Evolutionary conservation across 1,140 invertebrate genomes (phyloP), one percentile per base, ranked within the genome.

Genomic region (Drepana arcuata): DNA sequence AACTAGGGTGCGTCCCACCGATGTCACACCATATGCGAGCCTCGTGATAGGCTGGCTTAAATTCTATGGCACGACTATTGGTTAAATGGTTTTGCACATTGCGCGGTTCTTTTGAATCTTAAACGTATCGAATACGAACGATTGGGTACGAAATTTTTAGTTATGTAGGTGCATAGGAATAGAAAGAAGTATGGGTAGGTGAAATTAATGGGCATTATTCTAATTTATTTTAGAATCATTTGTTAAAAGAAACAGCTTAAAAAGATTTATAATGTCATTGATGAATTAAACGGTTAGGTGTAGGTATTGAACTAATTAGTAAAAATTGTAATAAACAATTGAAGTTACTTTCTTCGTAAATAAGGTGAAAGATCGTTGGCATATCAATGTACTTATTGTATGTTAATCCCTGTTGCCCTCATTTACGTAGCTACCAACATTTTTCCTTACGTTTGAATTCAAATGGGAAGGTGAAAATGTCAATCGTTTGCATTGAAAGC

Each of bases 11-110:
- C 74, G 64, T 65, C 68, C 70, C 58, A 63, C 52, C 39, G 42
- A 53, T 70, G 66, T 81, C 77, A 81, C 72, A 79, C 77, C 77
- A 81, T 63, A 74, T 68, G 41, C 51, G 27, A 46, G 34, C 41
- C 14, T 38, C 34, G 10, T 39, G 53, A 81, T 81, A 79, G 77
- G 77, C 45, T 45, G 41, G 34, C 45, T 34, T 23, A 26, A 43
- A 47, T 24, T 27, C 30, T 12, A 28, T 23, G 16, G n/a, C n/a
- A n/a, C n/a, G n/a, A n/a, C n/a, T 42, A 79, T 79, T 75, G 74
- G 74, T 21, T 32, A 29, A 26, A 15, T 30, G 6, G 14, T 32
- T 43, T 41, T 30, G 16, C 35, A 16, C n/a, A 13, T 41, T 33
- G 36, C 53, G 73, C 69, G 71, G 33, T 23, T 33, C 14, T 41